Conservation (phyloP, 2,113 vertebrate species). For the Peucedramus taeniatus region DNA sequence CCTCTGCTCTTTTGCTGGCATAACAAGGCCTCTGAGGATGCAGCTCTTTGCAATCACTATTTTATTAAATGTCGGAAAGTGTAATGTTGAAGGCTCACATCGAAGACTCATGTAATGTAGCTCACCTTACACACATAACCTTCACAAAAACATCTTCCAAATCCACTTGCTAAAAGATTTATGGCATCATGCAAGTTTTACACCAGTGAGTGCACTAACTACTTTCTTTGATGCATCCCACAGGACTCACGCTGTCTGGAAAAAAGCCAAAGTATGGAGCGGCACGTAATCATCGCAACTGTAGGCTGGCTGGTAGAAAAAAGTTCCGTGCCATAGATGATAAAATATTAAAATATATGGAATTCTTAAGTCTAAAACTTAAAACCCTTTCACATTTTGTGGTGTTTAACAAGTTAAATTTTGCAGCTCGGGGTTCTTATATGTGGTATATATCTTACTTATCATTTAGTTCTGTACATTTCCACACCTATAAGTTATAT, state of each 20-base stretch:
- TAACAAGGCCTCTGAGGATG: conserved; percentile 73
- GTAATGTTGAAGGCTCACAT: conserved; percentile 54
- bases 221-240: conserved; percentile 81
- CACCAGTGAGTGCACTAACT: conserved; percentile 83
- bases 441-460: background rate
- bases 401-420: background rate
- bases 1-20: conserved; percentile 30
- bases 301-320: background rate
- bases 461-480: background rate
- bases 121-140: conserved; percentile 72
- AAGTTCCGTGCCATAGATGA: conserved; percentile 8
- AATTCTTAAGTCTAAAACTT: background rate
- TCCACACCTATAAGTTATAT: background rate
- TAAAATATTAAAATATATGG: conserved; percentile 27
- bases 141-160: conserved; percentile 78
- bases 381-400: background rate
- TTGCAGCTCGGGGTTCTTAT: background rate
- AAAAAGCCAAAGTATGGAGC: conserved; percentile 73
- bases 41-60: conserved; percentile 70
- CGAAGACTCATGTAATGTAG: conserved; percentile 54
- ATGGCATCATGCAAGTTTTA: conserved; percentile 92
- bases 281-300: conserved; percentile 67
- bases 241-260: conserved; percentile 76
- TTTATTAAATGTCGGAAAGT: conserved; percentile 79
- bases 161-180: conserved; percentile 85